phyloP scores from a whole-genome alignment of 92 coral and sea anemone genomes.

The Zoanthus gigantus region DNA sequence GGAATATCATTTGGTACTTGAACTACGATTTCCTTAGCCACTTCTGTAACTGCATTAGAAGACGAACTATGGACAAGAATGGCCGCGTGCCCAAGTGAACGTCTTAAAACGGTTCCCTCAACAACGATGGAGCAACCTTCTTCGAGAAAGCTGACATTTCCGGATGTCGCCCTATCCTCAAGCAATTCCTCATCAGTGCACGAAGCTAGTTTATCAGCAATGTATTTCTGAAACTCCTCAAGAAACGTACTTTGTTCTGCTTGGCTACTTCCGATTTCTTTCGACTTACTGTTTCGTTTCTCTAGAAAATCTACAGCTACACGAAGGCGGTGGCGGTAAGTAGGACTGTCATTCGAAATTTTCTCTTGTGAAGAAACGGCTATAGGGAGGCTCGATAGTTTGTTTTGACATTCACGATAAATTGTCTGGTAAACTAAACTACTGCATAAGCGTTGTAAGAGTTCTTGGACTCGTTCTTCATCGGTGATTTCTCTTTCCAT shows the following conservation, averaged over 20 bases:
- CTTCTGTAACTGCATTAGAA: background rate
- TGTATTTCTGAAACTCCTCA: background rate
- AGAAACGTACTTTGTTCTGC: background rate
- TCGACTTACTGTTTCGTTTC: background rate
- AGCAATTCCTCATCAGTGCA: slow-evolving; percentile 24
- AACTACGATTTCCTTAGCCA: background rate
- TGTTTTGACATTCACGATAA: too few relatives aligned
- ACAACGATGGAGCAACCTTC: background rate
- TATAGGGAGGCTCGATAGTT: too few relatives aligned
- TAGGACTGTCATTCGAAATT: slow-evolving; percentile 15
- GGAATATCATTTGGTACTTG: background rate
- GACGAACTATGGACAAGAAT: background rate
- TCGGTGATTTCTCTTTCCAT: too few relatives aligned
- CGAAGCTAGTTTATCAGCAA: background rate
- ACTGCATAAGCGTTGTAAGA: slow-evolving; percentile 7
- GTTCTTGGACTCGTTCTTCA: background rate
- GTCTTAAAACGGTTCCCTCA: slow-evolving; percentile 18
- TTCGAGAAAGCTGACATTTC: background rate
- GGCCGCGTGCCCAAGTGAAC: background rate
- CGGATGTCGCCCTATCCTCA: background rate
- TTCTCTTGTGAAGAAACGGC: background rate
- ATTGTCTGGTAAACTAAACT: background rate
- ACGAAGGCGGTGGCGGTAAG: slow-evolving; percentile 12
- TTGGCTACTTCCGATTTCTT: background rate
- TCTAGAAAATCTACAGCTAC: background rate